Evolutionary conservation across 2,888 invertebrate species (phyloP), one percentile per base, ranked within the genome.

Genomic region (Drosophila birchii): DNA sequence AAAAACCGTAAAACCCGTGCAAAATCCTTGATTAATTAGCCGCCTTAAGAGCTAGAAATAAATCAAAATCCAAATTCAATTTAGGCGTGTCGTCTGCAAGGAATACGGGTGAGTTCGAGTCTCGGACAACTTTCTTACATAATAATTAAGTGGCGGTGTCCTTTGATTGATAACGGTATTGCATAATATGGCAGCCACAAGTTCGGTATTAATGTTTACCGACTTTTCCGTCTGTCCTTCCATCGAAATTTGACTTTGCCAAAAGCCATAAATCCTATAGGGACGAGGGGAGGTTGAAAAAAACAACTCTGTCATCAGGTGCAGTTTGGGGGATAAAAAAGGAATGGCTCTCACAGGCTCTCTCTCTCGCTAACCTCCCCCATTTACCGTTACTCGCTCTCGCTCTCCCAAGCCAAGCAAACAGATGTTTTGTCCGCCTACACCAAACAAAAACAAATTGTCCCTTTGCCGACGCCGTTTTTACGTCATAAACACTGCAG

Each of bases 401-500:
- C 45, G 51, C 56, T 64, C 43, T 45, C 45, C 39, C 71, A 74
- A 61, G 68, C 67, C 62, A 75, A 58, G 61, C 73, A 75, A 83
- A 88, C 84, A 85, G 67, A 70, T 88, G 84, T 88, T 84, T 78
- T 86, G 51, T 16, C 51, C 51, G 62, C 75, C 79, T 79, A 86
- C 72, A 78, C 80, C 74, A 85, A 85, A 84, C 84, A 88, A 87
- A 81, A 87, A 88, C 78, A 86, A 78, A 76, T 88, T 86, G 78
- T 70, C 76, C 76, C 39, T 67, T 64, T 69, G 73, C 32, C 64
- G 76, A 64, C 61, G 62, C 61, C 32, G 56, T 51, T 77, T 81
- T 75, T 81, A 79, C 81, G 79, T 77, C 84, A 81, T 56, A 63
- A 53, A 36, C 16, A 36, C 51, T 47, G 36, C 53, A 41, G 16